Base-by-base conservation (phyloP, 2,888 invertebrate species). In the Scotopteryx bipunctaria region DNA sequence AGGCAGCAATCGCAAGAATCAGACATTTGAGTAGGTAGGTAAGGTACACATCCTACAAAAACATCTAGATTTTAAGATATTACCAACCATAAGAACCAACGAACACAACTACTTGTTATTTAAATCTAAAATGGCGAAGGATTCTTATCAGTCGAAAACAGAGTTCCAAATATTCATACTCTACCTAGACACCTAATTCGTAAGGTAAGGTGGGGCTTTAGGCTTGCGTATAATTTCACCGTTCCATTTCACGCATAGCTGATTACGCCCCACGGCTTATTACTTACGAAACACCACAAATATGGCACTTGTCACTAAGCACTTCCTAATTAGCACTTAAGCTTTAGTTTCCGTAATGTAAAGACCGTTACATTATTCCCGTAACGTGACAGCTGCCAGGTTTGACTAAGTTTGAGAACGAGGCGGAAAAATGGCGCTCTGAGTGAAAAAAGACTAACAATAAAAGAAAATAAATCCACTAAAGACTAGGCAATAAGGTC, bases 251-350 rank as follows among this genome's bases (percentile, higher is more conserved):
- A 32, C 46, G 32, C 41, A 11, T 11, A n/a, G 17, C 31, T 52
- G 46, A 52, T 42, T 48, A 52, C 19, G 19, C 33, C 52, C 8
- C 23, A 16, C 11, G 21, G 50, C 35, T 41, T 52, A 41, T 48
- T 48, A 51, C 41, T 37, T 41, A 45, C 31, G 41, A 40, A 29
- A 29, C 45, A 36, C 46, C 36, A 31, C 49, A 52, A 37, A 52
- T 52, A 42, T 46, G 45, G 40, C 37, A 11, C 40, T 46, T 46
- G 16, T 42, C 36, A 42, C 32, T 42, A 33, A 41, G 45, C 42
- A 41, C 33, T 14, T 44, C 46, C 23, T 52, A 52, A 46, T 52
- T 52, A 52, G 46, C 41, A 35, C 40, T 45, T 15, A 47, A 11
- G 29, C 15, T 15, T 25, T 27, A 13, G 17, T 40, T 17, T 40